Evolutionary conservation across 2,888 invertebrate genomes (phyloP), one percentile per base, ranked within the genome.

Genomic region (Drosophila atripex): DNA sequence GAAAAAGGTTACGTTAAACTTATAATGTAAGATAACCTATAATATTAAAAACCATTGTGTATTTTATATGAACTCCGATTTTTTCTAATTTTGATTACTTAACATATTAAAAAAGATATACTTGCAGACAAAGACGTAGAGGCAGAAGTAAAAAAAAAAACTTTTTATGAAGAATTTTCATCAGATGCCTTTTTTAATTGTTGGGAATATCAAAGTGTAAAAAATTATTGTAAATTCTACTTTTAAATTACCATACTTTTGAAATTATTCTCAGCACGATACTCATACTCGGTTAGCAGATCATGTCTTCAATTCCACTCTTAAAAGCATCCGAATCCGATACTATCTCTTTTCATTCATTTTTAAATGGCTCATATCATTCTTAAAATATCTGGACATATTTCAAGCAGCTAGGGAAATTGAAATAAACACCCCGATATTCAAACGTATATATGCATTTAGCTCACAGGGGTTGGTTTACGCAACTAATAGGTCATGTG

Each of bases 331-430:
- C n/a, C 35, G 6, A 35, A 35, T 35, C 2, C 5, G 14, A 35
- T 35, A n/a, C 14, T 7, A 35, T 35, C 35, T 35, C 35, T 18
- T 41, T 16, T 18, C 9, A 9, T 41, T n/a, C 3, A 16, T 18
- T 41, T 41, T 41, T 41, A 41, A 41, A 41, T 41, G 39, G 39
- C 3, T 18, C 16, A 9, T 41, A 41, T 41, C 39, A 41, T 9
- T 41, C 8, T 9, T n/a, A 18, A 16, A 16, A 39, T 41, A 41
- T 41, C 39, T 41, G 39, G 18, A 41, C 14, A 16, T 68, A 75
- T 79, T 72, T 75, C 52, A 63, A 60, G 56, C 30, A 51, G 16
- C 30, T 53, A 50, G 64, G 41, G 16, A 21, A 56, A 69, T 28
- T 8, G 65, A 47, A 35, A 54, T 58, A 38, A 52, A 23, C 49